Conservation (phyloP, 2,113 vertebrate species). For the Amphiprion percula region DNA sequence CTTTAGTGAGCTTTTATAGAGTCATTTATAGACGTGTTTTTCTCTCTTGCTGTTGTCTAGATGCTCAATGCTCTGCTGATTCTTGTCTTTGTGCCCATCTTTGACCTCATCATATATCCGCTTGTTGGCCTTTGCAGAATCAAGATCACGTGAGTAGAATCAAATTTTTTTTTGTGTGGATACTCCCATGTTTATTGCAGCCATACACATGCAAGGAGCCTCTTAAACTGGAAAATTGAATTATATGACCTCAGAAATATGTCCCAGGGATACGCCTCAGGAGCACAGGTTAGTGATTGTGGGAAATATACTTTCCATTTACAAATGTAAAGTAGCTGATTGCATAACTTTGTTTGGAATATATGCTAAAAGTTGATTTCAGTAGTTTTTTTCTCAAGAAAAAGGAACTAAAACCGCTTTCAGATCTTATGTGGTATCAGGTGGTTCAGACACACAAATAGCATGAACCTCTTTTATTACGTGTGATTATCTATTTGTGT, state of each 20-base stretch:
- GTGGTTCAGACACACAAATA: neutral
- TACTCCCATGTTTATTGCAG: conserved; percentile 28
- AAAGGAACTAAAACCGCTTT: neutral
- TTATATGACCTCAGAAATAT: neutral
- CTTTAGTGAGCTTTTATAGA: conserved; percentile 38
- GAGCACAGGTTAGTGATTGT: neutral
- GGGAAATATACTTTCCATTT: neutral
- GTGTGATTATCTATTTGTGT: neutral
- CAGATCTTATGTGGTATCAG: neutral
- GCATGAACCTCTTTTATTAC: neutral
- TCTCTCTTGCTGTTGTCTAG: conserved; percentile 74
- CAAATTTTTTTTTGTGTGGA: neutral
- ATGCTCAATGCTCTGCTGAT: conserved; percentile 96
- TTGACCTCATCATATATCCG: conserved; percentile 94
- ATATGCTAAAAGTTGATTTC: neutral
- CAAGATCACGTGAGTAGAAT: conserved; percentile 91
- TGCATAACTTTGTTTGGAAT: neutral
- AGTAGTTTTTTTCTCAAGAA: neutral
- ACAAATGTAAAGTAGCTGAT: neutral
- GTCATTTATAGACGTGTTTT: conserved; percentile 12
- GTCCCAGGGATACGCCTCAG: neutral
- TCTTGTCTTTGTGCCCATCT: conserved; percentile 93
- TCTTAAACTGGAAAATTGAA: conserved; percentile 35
- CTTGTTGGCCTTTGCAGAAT: conserved; percentile 89
- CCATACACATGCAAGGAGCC: neutral